These are phyloP conservation scores for Junco hyemalis DNA, from an alignment of 2,113 vertebrate genomes.

Conservation along the genomic window DNA sequence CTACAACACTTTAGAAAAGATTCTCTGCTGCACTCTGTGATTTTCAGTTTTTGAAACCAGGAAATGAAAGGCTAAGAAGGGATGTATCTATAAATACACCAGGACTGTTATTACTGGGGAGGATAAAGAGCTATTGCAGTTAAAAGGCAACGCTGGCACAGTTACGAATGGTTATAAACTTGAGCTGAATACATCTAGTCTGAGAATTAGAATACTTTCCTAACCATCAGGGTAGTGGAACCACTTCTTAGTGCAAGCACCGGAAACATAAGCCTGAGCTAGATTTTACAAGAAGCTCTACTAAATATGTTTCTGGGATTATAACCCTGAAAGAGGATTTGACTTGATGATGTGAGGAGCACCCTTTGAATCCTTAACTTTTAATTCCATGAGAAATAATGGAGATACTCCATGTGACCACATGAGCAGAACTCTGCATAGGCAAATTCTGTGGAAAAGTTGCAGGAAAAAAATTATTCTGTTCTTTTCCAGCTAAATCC, in stretches of 20 bases:
- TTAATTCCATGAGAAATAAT: background rate
- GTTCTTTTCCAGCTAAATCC: background rate
- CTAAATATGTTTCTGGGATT: background rate
- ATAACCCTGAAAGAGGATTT: background rate
- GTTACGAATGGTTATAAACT: background rate
- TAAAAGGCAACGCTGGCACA: background rate
- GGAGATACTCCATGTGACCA: background rate
- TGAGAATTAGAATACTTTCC: background rate
- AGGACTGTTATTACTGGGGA: background rate
- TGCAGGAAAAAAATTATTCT: background rate
- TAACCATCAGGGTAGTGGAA: background rate
- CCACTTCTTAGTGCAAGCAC: background rate
- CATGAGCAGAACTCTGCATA: background rate
- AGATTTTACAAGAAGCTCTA: background rate
- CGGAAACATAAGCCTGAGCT: background rate
- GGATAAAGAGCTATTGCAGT: background rate
- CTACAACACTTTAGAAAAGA: background rate
- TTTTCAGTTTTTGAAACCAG: background rate
- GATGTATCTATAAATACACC: conserved; percentile 2
- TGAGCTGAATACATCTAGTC: background rate
- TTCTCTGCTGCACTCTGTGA: background rate
- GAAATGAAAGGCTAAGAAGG: background rate
- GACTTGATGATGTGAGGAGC: background rate
- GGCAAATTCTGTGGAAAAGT: background rate
- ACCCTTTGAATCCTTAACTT: background rate